phyloP scores from a whole-genome alignment of 2,797 vertebrate genomes.

The Eulemur albifrons region DNA sequence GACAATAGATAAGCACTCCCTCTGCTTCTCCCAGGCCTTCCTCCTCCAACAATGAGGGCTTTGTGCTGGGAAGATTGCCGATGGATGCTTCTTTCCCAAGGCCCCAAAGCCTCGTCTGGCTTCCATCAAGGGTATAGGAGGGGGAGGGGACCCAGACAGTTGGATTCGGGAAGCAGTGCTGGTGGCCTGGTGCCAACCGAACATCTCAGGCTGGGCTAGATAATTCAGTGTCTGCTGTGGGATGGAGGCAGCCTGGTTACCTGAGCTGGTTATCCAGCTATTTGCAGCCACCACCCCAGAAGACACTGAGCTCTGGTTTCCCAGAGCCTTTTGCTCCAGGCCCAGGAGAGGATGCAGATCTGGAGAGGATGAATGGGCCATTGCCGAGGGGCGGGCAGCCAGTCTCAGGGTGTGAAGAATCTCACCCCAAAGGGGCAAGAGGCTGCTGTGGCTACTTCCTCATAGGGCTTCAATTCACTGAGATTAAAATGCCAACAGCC shows the following conservation, averaged over 20 bases:
- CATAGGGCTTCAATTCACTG: conserved; percentile 65
- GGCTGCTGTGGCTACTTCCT: conserved; percentile 1
- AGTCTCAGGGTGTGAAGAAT: background rate
- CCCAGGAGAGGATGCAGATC: background rate
- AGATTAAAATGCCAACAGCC: conserved; percentile 73
- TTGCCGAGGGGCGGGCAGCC: background rate
- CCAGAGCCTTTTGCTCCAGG: background rate
- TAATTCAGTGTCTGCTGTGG: conserved; percentile 40
- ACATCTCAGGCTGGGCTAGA: conserved; percentile 47
- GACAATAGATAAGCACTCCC: conserved; percentile 88
- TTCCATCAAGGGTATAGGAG: conserved; percentile 52
- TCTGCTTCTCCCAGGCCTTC: conserved; percentile 73
- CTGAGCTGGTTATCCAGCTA: conserved; percentile 55
- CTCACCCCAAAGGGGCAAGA: background rate
- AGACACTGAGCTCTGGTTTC: conserved; percentile 31
- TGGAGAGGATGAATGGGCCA: background rate
- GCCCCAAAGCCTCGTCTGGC: conserved; percentile 58
- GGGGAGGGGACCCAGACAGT: conserved; percentile 44
- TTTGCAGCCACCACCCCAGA: background rate
- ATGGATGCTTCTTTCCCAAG: conserved; percentile 71
- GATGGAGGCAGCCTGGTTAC: conserved; percentile 10
- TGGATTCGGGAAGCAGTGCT: conserved; percentile 47
- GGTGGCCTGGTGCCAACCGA: conserved; percentile 50
- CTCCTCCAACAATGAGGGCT: conserved; percentile 85
- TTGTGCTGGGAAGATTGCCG: conserved; percentile 76